These are phyloP conservation scores for Forbesichthys papilliferus DNA, from an alignment of 2,113 vertebrate genomes.

Conservation along the genomic window DNA sequence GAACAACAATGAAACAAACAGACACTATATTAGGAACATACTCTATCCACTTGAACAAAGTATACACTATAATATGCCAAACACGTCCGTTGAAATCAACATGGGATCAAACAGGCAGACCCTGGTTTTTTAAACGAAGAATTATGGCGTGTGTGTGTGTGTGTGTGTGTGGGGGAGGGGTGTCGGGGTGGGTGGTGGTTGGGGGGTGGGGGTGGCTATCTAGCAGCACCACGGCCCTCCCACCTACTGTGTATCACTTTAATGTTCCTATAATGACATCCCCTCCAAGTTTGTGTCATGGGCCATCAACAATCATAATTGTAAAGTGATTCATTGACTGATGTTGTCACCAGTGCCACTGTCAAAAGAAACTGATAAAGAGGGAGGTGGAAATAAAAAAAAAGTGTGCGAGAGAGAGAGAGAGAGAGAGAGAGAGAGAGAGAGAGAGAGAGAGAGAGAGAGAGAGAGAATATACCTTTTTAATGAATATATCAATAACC, in stretches of 20 bases:
- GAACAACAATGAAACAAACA: too few species aligned
- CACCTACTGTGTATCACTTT: slow-evolving; percentile 80
- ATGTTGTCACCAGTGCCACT: slow-evolving; percentile 79
- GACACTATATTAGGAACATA: too few species aligned
- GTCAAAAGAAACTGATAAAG: slow-evolving; percentile 81
- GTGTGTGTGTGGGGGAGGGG: slow-evolving; percentile 37
- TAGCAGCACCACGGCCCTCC: slow-evolving; percentile 51
- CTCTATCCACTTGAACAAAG: too few species aligned
- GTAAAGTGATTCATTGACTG: slow-evolving; percentile 85
- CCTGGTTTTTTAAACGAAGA: slow-evolving; percentile 55
- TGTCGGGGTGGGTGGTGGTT: slow-evolving; percentile 31
- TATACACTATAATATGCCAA: too few species aligned
- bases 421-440: slow-evolving; percentile 7
- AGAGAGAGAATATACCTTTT: slow-evolving; percentile 75
- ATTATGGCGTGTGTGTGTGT: slow-evolving; percentile 33
- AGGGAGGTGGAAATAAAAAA: not conserved
- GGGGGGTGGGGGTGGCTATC: slow-evolving; percentile 35
- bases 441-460: not conserved
- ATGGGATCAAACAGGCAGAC: slow-evolving; percentile 19
- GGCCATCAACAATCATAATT: slow-evolving; percentile 86
- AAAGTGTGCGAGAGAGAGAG: not conserved
- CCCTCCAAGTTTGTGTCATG: slow-evolving; percentile 81
- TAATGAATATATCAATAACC: slow-evolving; percentile 87
- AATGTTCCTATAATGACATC: slow-evolving; percentile 84
- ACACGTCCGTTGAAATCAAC: not conserved